Evolutionary conservation across 1,140 invertebrate species (phyloP).

Genomic region (Conus betulinus): DNA sequence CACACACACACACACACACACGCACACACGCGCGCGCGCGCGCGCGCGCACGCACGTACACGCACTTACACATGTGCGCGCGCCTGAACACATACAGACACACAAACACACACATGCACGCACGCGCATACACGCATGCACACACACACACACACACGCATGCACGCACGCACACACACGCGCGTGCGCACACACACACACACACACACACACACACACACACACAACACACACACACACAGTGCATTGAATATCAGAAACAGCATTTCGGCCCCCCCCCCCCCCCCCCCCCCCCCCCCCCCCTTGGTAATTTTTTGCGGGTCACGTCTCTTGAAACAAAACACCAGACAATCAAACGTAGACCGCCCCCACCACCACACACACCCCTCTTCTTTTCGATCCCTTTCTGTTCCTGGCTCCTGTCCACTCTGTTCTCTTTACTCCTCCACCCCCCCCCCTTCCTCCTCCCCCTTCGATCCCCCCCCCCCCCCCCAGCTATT

Average conservation of each 20-base stretch:
- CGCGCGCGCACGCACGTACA: not conserved
- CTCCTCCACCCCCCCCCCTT: no score
- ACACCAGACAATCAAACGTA: no score
- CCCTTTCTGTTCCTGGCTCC: no score
- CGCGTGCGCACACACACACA: not conserved
- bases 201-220: not conserved
- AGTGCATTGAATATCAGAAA: not conserved
- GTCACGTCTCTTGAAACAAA: no score
- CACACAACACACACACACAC: not conserved
- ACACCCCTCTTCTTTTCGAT: no score
- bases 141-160: not conserved
- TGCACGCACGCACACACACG: not conserved
- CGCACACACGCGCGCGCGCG: not conserved
- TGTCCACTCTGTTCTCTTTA: no score
- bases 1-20: not conserved
- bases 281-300: not conserved
- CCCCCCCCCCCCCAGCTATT: no score
- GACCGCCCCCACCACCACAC: no score
- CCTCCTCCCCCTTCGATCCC: no score
- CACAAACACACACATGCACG: not conserved
- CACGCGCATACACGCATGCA: not conserved
- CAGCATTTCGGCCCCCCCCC: not conserved
- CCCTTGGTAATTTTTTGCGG: no score
- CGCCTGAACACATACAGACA: not conserved
- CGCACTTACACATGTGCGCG: not conserved